These are phyloP conservation scores for Sibirionetta formosa DNA, from an alignment of 2,797 vertebrate genomes.

Conservation along the genomic window DNA sequence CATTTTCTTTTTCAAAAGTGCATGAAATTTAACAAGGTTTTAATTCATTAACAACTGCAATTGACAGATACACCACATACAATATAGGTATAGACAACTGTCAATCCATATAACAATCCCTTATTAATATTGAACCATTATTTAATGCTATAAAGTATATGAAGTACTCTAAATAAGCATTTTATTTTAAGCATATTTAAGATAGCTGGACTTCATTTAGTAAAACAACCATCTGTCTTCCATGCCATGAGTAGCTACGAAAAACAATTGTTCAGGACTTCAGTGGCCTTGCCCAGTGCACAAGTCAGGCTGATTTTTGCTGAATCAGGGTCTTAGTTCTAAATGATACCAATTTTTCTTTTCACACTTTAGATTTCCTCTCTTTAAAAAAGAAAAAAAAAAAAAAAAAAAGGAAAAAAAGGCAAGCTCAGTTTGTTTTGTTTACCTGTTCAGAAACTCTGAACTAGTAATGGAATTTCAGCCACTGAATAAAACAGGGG, in stretches of 20 bases:
- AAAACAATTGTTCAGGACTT: constrained; percentile 22
- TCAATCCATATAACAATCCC: neutral
- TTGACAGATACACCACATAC: neutral
- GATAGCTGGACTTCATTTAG: neutral
- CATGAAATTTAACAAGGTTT: neutral
- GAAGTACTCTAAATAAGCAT: neutral
- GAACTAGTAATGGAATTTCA: neutral
- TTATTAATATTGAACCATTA: neutral
- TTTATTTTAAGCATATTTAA: constrained; percentile 32
- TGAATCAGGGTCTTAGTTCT: constrained; percentile 41
- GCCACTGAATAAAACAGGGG: neutral
- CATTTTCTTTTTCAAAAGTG: neutral
- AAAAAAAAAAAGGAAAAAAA: neutral
- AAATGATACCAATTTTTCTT: constrained; percentile 63
- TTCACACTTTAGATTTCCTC: constrained; percentile 1
- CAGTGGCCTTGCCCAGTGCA: neutral
- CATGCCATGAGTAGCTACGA: neutral
- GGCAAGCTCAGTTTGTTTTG: neutral
- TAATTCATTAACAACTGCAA: neutral
- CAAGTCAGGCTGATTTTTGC: constrained; percentile 12
- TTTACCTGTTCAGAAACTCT: constrained; percentile 21
- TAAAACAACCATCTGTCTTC: constrained; percentile 11
- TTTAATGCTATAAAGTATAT: neutral
- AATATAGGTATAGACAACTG: neutral
- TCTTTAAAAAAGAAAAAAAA: neutral